Conservation (phyloP, 2,797 vertebrate genomes). For the Coreius guichenoti region DNA sequence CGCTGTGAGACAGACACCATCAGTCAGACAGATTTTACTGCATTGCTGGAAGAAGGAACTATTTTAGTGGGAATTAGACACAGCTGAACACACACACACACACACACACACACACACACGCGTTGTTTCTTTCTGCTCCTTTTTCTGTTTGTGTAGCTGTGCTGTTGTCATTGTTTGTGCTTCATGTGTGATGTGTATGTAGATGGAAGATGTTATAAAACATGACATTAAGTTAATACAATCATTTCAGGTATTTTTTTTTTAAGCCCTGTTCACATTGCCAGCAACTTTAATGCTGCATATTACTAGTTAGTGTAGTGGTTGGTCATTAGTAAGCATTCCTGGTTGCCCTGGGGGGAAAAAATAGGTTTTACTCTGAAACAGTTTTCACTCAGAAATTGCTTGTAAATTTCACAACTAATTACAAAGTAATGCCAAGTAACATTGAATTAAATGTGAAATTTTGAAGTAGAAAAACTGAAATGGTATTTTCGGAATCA, state of each 20-base stretch:
- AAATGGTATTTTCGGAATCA: not conserved
- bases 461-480: not conserved
- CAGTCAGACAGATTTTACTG: conserved; percentile 19
- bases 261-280: not conserved
- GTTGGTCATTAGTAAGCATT: not conserved
- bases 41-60: conserved; percentile 27
- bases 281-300: not conserved
- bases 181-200: not conserved
- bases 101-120: not conserved
- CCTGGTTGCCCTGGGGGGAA: not conserved
- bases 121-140: not conserved
- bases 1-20: not conserved
- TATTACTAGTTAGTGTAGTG: not conserved
- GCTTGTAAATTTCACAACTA: not conserved
- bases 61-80: not conserved
- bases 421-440: not conserved
- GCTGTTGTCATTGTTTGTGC: not conserved
- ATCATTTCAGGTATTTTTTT: not conserved
- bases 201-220: not conserved
- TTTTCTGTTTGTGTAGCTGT: not conserved
- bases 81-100: conserved; percentile 21
- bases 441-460: not conserved
- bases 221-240: not conserved
- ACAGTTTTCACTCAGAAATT: not conserved
- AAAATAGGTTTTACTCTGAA: not conserved